Conservation (phyloP, 2,797 vertebrate species). For the Dendrocincla fuliginosa region DNA sequence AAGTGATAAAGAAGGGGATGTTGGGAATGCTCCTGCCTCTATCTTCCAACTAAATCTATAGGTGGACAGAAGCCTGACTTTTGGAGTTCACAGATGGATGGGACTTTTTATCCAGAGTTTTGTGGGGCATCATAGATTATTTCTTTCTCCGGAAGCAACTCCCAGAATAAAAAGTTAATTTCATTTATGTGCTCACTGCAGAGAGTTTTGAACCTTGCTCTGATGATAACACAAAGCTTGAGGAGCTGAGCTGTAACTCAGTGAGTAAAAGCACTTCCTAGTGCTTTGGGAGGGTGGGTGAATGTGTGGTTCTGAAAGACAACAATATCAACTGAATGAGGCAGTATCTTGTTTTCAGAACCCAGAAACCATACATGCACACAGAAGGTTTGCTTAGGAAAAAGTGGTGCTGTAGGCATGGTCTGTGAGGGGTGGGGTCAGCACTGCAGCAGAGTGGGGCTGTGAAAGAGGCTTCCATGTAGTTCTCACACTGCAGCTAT, state of each 20-base stretch:
- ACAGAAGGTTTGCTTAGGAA: neutral
- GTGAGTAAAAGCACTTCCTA: neutral
- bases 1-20: neutral
- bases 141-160: neutral
- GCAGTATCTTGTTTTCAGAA: neutral
- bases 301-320: neutral
- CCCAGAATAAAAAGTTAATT: neutral
- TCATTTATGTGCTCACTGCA: neutral
- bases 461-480: neutral
- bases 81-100: neutral
- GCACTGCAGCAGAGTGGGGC: fast-evolving
- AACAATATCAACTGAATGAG: neutral
- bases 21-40: neutral
- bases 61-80: neutral
- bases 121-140: neutral
- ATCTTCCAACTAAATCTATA: neutral
- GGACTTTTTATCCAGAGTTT: neutral
- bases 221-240: neutral
- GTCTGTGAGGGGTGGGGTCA: neutral
- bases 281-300: neutral
- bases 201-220: neutral
- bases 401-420: neutral
- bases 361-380: neutral
- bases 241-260: neutral
- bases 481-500: neutral